Evolutionary conservation across 2,888 invertebrate genomes (phyloP), one percentile per base, ranked within the genome.

Genomic region (Listrodromus nycthemerus): DNA sequence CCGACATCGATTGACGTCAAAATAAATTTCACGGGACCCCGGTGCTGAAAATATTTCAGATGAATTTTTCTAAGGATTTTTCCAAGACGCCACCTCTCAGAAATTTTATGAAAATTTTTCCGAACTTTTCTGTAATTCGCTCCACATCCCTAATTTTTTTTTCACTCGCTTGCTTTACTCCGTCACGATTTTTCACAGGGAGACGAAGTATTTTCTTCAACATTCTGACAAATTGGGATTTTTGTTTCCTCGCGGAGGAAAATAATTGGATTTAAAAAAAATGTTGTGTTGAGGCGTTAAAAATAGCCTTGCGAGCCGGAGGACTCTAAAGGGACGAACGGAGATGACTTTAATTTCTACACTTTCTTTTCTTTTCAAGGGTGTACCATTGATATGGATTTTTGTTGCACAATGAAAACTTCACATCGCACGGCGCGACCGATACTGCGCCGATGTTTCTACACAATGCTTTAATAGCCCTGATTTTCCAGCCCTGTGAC

Each of bases 401-500:
- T 45, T 45, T 45, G 16, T 45, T 45, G 16, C 41, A 45, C 41
- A 45, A 55, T 21, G 19, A 52, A 52, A 52, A 55, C 24, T 24
- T 55, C 13, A 24, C 21, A 55, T 24, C 4, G 4, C 8, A n/a
- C 24, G 55, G 24, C 24, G 21, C 21, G 13, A 24, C 7, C 24
- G 8, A 21, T 10, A 24, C 21, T 21, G 55, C 55, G 24, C 10
- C 13, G 4, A 55, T 55, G 24, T 24, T 24, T 61, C 61, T 61
- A 6, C 30, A 61, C 5, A 61, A 30, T 61, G 24, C 16, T 27
- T 61, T 27, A 30, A 30, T 16, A 61, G 7, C 13, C 24, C 61
- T 27, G 16, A 61, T 61, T 61, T 30, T 61, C 27, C 61, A 27
- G 61, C n/a, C 30, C 61, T 30, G n/a, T 27, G 61, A 27, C 30